phyloP scores from a whole-genome alignment of 1,140 invertebrate genomes.

The Dryas iulia region DNA sequence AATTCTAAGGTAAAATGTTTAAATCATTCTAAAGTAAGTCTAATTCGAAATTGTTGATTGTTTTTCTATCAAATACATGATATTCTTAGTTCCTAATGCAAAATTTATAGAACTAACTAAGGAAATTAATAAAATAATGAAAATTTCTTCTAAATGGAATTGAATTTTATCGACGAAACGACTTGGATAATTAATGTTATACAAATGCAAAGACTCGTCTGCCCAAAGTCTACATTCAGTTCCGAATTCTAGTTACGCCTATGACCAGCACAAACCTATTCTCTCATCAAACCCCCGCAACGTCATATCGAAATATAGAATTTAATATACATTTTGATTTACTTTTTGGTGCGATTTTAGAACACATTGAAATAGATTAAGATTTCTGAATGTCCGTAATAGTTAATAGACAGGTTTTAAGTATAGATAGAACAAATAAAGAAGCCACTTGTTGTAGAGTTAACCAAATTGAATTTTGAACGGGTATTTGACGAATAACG shows the following conservation, averaged over 20 bases:
- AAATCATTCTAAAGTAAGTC: too few relatives aligned
- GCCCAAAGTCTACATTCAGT: background rate
- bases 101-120: background rate
- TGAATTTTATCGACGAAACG: background rate
- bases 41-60: too few relatives aligned
- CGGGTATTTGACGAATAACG: conserved; percentile 2
- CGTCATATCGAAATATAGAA: conserved; percentile 33
- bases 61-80: background rate
- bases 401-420: conserved; percentile 19
- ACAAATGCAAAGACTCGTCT: background rate
- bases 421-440: conserved; percentile 21
- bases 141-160: background rate
- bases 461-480: conserved; percentile 5
- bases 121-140: background rate
- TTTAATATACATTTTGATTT: conserved; percentile 19
- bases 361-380: conserved; percentile 24
- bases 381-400: conserved; percentile 32
- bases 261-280: conserved; percentile 8
- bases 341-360: conserved; percentile 11
- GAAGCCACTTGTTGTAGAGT: conserved; percentile 16
- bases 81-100: background rate
- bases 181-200: background rate
- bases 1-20: too few relatives aligned
- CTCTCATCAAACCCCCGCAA: conserved; percentile 19
- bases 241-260: conserved; percentile 1